phyloP scores from a whole-genome alignment of 1,140 invertebrate genomes.

The Drosophila seguyi region DNA sequence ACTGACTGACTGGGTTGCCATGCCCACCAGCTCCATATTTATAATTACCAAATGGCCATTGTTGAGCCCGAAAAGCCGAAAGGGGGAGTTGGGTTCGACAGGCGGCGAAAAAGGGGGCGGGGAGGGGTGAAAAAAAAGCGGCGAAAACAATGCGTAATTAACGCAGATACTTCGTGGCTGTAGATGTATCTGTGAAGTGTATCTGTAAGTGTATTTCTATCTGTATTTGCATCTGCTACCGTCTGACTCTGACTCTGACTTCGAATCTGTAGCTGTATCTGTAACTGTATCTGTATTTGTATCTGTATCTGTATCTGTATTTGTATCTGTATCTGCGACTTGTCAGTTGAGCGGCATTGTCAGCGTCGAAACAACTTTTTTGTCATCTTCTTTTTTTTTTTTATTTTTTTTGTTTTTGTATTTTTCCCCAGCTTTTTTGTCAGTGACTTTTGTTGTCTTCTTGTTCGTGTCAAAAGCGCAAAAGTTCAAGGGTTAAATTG shows the following conservation, averaged over 20 bases:
- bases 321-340: constrained; percentile 31
- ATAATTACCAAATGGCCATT: constrained; percentile 82
- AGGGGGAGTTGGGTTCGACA: constrained; percentile 46
- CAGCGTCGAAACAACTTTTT: constrained; percentile 72
- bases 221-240: constrained; percentile 9
- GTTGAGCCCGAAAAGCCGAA: constrained; percentile 32
- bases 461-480: constrained; percentile 68
- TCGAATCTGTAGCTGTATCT: not conserved
- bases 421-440: constrained; percentile 16
- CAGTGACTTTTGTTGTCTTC: constrained; percentile 43
- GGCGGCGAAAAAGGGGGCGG: constrained; percentile 1
- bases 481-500: constrained; percentile 78
- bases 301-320: constrained; percentile 9
- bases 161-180: constrained; percentile 37
- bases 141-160: constrained; percentile 78
- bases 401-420: not conserved
- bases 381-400: not conserved
- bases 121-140: not conserved
- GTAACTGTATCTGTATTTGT: constrained; percentile 8
- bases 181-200: constrained; percentile 17
- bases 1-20: constrained; percentile 44
- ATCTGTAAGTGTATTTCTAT: no score
- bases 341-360: constrained; percentile 73
- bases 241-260: no score
- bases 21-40: constrained; percentile 65